A percentile compares a stretch with the other conserved stretches of the same genome.
phyloP scores from a whole-genome alignment of 1,140 invertebrate genomes.

The Trichonephila clavipes region DNA sequence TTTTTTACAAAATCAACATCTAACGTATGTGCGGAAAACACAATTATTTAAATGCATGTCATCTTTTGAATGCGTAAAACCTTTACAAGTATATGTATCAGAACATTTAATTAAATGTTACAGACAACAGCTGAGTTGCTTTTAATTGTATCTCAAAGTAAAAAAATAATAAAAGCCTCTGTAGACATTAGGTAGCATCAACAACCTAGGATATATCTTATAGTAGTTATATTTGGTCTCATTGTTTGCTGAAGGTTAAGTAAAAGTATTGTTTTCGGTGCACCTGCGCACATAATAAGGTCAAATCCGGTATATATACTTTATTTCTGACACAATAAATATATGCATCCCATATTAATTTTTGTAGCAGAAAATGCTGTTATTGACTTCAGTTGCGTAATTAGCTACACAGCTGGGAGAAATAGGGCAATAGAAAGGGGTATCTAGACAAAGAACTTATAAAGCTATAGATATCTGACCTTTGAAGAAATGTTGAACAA shows the following conservation, averaged over 20 bases:
- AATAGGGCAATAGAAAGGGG: not conserved
- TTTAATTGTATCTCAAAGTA: too few species aligned
- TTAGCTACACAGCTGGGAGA: not conserved
- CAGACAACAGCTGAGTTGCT: too few species aligned
- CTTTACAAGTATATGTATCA: too few species aligned
- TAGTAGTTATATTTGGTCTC: not conserved
- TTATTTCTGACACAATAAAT: slow-evolving; percentile 16
- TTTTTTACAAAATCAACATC: too few species aligned
- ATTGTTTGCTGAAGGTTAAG: not conserved
- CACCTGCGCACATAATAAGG: slow-evolving; percentile 39
- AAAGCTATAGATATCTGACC: not conserved
- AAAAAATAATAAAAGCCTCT: too few species aligned
- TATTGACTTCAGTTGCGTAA: slow-evolving; percentile 40
- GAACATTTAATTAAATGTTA: too few species aligned
- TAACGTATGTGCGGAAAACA: too few species aligned
- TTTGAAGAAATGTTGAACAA: too few species aligned
- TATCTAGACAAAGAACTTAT: slow-evolving; percentile 7
- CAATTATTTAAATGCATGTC: not conserved
- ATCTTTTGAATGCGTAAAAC: too few species aligned
- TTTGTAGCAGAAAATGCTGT: not conserved
- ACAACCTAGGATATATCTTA: too few species aligned
- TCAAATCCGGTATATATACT: slow-evolving; percentile 6
- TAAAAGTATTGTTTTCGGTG: not conserved
- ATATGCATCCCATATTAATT: not conserved
- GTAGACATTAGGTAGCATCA: too few species aligned